Conservation (phyloP, 2,888 invertebrate species). For the Agrilus biguttatus region DNA sequence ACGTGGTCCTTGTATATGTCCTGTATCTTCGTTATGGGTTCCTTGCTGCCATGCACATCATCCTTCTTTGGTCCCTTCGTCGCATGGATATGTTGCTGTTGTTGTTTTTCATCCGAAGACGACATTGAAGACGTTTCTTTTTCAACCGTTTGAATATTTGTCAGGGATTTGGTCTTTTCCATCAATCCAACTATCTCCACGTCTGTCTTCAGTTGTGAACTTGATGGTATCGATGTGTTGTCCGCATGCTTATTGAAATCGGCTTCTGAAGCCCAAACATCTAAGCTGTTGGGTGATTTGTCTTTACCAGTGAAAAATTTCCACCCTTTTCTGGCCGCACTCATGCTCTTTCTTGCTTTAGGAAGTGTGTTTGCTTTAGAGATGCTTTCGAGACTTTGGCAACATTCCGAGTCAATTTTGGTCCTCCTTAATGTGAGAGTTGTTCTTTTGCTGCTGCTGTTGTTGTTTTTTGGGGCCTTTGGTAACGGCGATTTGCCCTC, state of each 20-base stretch:
- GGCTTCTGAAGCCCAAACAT: slow-evolving; percentile 24
- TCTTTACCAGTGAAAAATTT: slow-evolving; percentile 26
- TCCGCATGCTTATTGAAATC: slow-evolving; percentile 21
- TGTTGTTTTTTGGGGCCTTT: slow-evolving; percentile 15
- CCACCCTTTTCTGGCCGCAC: slow-evolving; percentile 23
- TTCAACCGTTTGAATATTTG: slow-evolving; percentile 3
- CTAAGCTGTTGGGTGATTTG: slow-evolving; percentile 21
- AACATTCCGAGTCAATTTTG: slow-evolving; percentile 19
- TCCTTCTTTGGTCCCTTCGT: not conserved
- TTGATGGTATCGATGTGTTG: slow-evolving; percentile 26
- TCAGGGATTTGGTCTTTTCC: slow-evolving; percentile 3
- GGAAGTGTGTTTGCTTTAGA: slow-evolving; percentile 25
- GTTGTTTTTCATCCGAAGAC: not conserved
- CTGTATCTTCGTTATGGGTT: slow-evolving; percentile 13
- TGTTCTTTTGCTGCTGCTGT: slow-evolving; percentile 10
- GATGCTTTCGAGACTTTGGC: slow-evolving; percentile 21
- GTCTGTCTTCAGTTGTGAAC: slow-evolving; percentile 22
- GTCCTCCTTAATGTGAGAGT: slow-evolving; percentile 13
- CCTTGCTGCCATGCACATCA: slow-evolving; percentile 4
- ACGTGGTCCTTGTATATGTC: slow-evolving; percentile 18
- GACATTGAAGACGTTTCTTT: not conserved
- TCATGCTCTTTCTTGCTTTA: slow-evolving; percentile 18
- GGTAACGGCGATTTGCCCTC: slow-evolving; percentile 20
- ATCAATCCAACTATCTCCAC: slow-evolving; percentile 5
- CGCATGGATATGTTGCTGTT: not conserved